A percentile compares a stretch with the other conserved stretches of the same genome.
These are phyloP conservation scores for Podarcis cretensis DNA, from an alignment of 2,113 vertebrate species.

Conservation along the genomic window DNA sequence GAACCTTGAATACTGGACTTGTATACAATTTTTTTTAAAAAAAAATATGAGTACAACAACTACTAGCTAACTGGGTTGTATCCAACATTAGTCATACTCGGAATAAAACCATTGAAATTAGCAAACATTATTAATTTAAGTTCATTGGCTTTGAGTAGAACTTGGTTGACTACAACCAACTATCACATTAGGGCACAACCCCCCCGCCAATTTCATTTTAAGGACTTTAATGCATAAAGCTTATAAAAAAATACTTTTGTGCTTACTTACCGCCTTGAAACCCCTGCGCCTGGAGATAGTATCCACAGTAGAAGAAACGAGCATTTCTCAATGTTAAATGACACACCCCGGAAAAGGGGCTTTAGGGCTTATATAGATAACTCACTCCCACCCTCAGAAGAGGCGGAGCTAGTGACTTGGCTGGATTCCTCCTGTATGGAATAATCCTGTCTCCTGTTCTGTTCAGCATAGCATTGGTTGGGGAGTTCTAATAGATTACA, in stretches of 20 bases:
- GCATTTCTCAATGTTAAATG: not conserved
- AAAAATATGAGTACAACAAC: not conserved
- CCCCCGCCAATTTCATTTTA: not conserved
- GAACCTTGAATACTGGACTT: not conserved
- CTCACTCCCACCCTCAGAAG: too few species aligned
- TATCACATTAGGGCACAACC: too few species aligned
- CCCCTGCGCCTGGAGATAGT: not conserved
- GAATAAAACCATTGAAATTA: too few species aligned
- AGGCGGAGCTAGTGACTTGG: not conserved
- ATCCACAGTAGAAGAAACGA: not conserved
- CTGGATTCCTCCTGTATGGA: not conserved
- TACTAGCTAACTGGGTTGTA: too few species aligned
- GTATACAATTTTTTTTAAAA: not conserved
- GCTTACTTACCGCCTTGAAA: slow-evolving; percentile 22
- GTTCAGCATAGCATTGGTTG: not conserved
- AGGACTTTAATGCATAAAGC: not conserved
- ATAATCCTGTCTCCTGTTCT: not conserved
- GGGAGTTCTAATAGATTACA: not conserved
- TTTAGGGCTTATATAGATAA: not conserved
- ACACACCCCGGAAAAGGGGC: not conserved
- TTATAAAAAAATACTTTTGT: not conserved
- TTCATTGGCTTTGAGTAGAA: too few species aligned
- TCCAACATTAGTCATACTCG: too few species aligned
- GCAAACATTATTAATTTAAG: too few species aligned
- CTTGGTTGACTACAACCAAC: too few species aligned